Percentiles rank a stretch among this genome's conserved stretches.
These are phyloP conservation scores for Caerostris darwini DNA, from an alignment of 1,140 invertebrate species.

Conservation along the genomic window DNA sequence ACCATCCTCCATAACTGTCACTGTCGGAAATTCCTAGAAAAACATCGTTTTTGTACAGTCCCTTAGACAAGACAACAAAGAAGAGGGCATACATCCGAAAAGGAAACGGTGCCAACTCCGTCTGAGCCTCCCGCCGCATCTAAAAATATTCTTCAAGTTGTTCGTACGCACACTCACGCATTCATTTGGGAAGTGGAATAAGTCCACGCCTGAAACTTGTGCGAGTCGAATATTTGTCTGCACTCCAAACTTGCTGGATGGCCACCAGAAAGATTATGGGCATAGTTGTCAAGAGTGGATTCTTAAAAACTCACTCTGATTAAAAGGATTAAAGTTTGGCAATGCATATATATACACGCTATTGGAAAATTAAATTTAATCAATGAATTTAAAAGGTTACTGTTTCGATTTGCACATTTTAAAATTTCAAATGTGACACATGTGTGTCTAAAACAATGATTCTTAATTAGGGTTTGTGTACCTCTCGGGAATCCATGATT, in stretches of 20 bases:
- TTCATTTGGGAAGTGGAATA: not conserved
- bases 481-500: too few species aligned
- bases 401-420: too few species aligned
- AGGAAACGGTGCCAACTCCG: constrained; percentile 20
- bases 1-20: not conserved
- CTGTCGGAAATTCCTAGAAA: constrained; percentile 12
- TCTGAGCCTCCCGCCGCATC: constrained; percentile 3
- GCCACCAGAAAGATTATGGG: too few species aligned
- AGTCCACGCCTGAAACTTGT: not conserved
- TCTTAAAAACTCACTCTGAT: too few species aligned
- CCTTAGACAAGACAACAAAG: constrained; percentile 34
- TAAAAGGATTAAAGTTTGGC: too few species aligned
- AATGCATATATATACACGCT: too few species aligned
- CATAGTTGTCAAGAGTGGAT: too few species aligned
- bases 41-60: constrained; percentile 19
- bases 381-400: too few species aligned
- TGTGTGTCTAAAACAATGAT: too few species aligned
- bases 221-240: not conserved
- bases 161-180: not conserved
- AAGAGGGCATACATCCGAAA: not conserved
- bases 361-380: too few species aligned
- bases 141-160: constrained; percentile 29
- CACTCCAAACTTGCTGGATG: not conserved
- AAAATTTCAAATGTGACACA: too few species aligned
- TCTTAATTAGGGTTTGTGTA: too few species aligned